Evolutionary conservation across 2,113 vertebrate species (phyloP).

Genomic region (Andinoacara biseriatus): DNA sequence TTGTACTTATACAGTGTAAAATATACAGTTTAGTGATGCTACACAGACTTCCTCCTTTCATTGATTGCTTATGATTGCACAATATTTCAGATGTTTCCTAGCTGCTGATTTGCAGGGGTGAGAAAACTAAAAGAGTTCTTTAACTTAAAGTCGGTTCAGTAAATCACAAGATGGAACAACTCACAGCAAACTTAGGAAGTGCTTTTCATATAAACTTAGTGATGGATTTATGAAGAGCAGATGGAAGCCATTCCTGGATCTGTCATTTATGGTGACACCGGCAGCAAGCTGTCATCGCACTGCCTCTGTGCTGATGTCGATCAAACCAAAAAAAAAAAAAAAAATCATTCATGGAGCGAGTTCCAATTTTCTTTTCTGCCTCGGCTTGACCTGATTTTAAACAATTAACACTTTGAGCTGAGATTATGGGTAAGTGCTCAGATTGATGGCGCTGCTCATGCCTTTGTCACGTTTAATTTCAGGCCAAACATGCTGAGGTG

Average conservation of each 20-base stretch:
- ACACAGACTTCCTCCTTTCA: not conserved
- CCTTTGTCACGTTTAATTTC: constrained; percentile 17
- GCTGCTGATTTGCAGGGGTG: not conserved
- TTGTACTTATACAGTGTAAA: not conserved
- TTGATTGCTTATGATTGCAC: not conserved
- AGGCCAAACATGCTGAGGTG: constrained; percentile 28
- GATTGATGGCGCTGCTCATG: constrained; percentile 1
- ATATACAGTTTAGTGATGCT: not conserved
- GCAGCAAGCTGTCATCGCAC: not conserved
- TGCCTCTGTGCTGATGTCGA: not conserved
- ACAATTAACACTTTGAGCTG: constrained; percentile 21
- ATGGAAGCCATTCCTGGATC: not conserved
- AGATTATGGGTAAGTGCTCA: constrained; percentile 9
- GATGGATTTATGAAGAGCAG: not conserved
- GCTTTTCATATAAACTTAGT: not conserved
- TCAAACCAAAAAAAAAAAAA: not conserved
- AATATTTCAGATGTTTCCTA: not conserved
- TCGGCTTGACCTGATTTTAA: constrained; percentile 22
- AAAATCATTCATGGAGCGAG: not conserved
- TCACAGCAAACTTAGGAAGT: not conserved
- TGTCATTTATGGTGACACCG: constrained; percentile 11
- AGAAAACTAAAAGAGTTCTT: not conserved
- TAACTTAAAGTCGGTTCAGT: not conserved
- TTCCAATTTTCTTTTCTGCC: not conserved
- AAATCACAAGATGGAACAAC: not conserved